Evolutionary conservation across 2,797 vertebrate genomes (phyloP), one percentile per base, ranked within the genome.

Genomic region (Ptychadena robeensis): DNA sequence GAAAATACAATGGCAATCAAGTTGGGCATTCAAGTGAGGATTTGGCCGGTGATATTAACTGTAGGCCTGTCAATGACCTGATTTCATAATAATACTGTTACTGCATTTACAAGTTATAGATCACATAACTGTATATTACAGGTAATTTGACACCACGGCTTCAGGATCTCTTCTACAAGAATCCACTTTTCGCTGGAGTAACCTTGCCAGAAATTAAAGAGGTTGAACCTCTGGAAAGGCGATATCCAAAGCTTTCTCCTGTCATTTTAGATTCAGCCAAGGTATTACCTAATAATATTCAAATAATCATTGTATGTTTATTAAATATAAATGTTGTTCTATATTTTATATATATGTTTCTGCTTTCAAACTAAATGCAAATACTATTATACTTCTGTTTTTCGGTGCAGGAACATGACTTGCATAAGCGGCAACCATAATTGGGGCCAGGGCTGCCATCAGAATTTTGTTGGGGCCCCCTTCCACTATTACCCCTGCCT

Each of bases 121-220:
- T 65, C 30, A 53, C 12, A 57, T 44, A 68, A 73, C 67, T 67
- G 65, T 90, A 7, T 79, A 64, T 83, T 87, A n/a, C 83, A 97
- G 96, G 96, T 73, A 95, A 92, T 82, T 90, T 97, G 85, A 96
- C 94, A 30, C 92, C 92, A 79, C 94, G 93, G 79, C 96, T 97
- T 48, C 94, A 96, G 86, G 94, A 96, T 80, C 82, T 97, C 31
- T 97, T 97, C 89, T 92, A 96, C 88, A 92, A 94, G 90, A 98
- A 96, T 85, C 95, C 95, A 0, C 86, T 94, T 10, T 97, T 98
- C 89, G 91, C 93, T 69, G 95, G 95, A 44, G 91, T 95, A 83
- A 91, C 87, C 61, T 87, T 97, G 74, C 96, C 95, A 4, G 91
- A 95, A 85, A 89, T 93, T 81, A 91, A 89, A 10, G 89, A 89